Percentiles rank a stretch among this genome's conserved stretches.
Conservation (phyloP, 2,113 vertebrate genomes). For the Tyrannus savana region DNA sequence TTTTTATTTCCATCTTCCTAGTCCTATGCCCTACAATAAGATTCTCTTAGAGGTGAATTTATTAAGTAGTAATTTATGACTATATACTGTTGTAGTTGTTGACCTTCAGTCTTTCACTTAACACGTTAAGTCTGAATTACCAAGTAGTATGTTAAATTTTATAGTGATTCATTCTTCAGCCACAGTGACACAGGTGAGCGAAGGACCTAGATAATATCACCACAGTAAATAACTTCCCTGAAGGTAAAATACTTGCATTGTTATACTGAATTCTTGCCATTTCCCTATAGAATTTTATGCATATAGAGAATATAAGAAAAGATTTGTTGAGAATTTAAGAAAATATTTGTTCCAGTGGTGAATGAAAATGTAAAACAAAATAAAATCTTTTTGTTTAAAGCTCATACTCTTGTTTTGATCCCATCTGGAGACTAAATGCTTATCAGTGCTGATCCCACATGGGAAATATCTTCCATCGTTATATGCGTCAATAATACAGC, state of each 20-base stretch:
- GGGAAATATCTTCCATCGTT: neutral
- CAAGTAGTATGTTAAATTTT: neutral
- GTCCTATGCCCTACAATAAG: neutral
- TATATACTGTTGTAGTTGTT: neutral
- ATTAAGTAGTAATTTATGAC: slow-evolving; percentile 41
- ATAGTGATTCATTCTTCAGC: neutral
- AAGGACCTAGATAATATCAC: neutral
- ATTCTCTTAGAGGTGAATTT: slow-evolving; percentile 14
- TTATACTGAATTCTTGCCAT: neutral
- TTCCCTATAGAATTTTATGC: neutral
- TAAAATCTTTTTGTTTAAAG: neutral
- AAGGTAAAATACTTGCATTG: neutral
- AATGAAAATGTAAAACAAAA: neutral
- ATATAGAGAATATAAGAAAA: neutral
- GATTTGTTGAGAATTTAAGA: neutral
- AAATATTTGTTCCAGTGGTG: neutral
- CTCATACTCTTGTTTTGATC: neutral
- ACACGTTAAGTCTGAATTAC: neutral
- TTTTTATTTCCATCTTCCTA: neutral
- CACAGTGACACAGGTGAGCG: neutral
- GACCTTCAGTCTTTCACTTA: slow-evolving; percentile 45
- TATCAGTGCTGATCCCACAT: neutral
- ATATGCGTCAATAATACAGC: neutral
- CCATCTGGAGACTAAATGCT: neutral
- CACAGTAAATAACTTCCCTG: neutral